Conservation (phyloP, 2,113 vertebrate species). For the Coreoperca whiteheadi region DNA sequence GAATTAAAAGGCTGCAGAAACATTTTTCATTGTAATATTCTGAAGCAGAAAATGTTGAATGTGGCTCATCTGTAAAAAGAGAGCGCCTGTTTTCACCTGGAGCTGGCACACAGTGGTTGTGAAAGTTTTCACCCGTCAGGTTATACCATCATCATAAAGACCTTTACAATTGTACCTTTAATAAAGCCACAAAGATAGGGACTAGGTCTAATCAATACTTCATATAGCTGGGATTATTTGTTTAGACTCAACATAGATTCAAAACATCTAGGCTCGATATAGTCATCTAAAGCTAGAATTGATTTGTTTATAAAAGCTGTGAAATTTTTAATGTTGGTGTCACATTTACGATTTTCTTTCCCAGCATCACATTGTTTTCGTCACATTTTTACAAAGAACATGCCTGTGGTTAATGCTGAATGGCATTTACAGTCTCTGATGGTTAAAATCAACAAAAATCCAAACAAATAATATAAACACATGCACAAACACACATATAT, state of each 20-base stretch:
- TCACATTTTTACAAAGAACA: conserved; percentile 48
- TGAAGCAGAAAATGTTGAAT: conserved; percentile 13
- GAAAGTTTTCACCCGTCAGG: conserved; percentile 69
- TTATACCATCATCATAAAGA: conserved; percentile 74
- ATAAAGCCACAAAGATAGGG: conserved; percentile 73
- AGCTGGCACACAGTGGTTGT: conserved; percentile 18
- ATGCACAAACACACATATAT: conserved; percentile 31
- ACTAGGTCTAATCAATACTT: conserved; percentile 78
- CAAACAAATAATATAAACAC: conserved; percentile 45
- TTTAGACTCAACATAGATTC: conserved; percentile 70
- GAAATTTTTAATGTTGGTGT: conserved; percentile 64
- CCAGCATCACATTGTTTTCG: conserved; percentile 37
- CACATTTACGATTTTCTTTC: conserved; percentile 52
- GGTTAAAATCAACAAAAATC: conserved; percentile 57
- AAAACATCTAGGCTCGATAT: conserved; percentile 69
- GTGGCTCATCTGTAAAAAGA: conserved; percentile 21
- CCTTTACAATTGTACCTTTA: conserved; percentile 75
- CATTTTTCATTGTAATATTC: conserved; percentile 41
- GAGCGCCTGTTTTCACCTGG: conserved; percentile 19
- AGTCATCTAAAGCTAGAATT: conserved; percentile 75
- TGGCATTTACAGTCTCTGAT: conserved; percentile 43
- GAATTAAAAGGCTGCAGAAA: conserved; percentile 27
- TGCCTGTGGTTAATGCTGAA: conserved; percentile 38
- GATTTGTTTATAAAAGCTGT: conserved; percentile 76
- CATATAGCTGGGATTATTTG: conserved; percentile 78